Evolutionary conservation across 2,797 vertebrate genomes (phyloP), one percentile per base, ranked within the genome.

Genomic region (Rhynchotus rufescens): DNA sequence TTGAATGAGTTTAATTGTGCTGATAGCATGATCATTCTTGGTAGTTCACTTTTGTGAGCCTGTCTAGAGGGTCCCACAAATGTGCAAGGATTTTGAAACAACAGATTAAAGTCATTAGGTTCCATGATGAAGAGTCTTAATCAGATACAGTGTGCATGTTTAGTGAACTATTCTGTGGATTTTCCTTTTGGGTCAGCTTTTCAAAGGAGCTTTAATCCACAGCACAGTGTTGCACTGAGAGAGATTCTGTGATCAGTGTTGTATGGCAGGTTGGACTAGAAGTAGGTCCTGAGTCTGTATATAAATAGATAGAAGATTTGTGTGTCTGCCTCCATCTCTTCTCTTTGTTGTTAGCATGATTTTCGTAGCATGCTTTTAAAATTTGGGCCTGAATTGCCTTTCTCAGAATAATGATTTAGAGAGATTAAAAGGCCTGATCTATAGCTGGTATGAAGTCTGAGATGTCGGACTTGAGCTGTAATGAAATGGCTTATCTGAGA

Each of bases 21-120:
- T 34, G 30, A 34, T 36, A 59, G 6, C 20, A 40, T 28, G 12
- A 28, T 68, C 0, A 0, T 9, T 60, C 7, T 23, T 47, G 20
- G 19, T 49, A 47, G 44, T 28, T 52, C 26, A 49, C 26, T 5
- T 79, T 40, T 42, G n/a, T 2, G 6, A 54, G 44, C 19, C 26
- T 1, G 0, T 17, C 10, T 56, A 9, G 8, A 30, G 3, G 8
- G 23, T 44, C 26, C 30, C 59, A 59, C 6, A 69, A 60, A 36
- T 0, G 5, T 26, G 7, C 38, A n/a, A 6, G 25, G 10, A 30
- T 62, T 86, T 89, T 73, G 28, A 51, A 52, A 22, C 7, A 68
- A 12, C 15, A 40, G 19, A 4, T 66, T 49, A 45, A 59, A 82
- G 17, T 6, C 9, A 12, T 40, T 90, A 0, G 0, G 26, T 75